Base-by-base conservation (phyloP, 2,888 invertebrate species). In the Chaitophorus viminalis region DNA sequence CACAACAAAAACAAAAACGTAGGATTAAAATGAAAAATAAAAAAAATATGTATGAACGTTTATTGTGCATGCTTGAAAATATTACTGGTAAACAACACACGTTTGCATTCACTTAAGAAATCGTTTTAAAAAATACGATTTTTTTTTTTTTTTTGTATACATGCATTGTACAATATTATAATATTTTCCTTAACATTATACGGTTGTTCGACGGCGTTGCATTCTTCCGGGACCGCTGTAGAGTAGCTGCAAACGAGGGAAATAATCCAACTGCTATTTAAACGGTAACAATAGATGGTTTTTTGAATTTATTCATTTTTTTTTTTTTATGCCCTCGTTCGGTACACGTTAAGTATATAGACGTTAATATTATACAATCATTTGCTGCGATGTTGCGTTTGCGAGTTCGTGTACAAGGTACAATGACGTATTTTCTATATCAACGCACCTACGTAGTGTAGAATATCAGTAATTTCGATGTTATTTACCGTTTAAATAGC, bases 141-240 rank as follows among this genome's bases (percentile, higher is more conserved):
- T 52, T 36, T 46, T 46, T 54, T 68, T 60, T 60, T 72, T 54
- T 29, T 82, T 78, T 77, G 78, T 88, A 88, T 88, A 83, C 89
- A 89, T 87, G 87, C 82, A 89, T 89, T 78, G 65, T 89, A 82
- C 86, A 86, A n/a, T n/a, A n/a, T n/a, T n/a, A n/a, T n/a, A n/a
- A n/a, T 76, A 29, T 54, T 85, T 33, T 5, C 25, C 72, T 72
- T 77, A 84, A 76, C 17, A 79, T 78, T 70, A 78, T 78, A 85
- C 46, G 21, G 33, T 85, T 1, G 76, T 33, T 77, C 68, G 2
- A 25, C 31, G 77, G 31, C 46, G 77, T 77, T 33, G 33, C 8
- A 76, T 68, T 77, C 82, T 82, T 46, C 70, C 21, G 3, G n/a
- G 65, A 36, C 79, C 8, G 33, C 14, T 9, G 36, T 70, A 25